Evolutionary conservation across 2,113 vertebrate species (phyloP).

Genomic region (Pipra filicauda): DNA sequence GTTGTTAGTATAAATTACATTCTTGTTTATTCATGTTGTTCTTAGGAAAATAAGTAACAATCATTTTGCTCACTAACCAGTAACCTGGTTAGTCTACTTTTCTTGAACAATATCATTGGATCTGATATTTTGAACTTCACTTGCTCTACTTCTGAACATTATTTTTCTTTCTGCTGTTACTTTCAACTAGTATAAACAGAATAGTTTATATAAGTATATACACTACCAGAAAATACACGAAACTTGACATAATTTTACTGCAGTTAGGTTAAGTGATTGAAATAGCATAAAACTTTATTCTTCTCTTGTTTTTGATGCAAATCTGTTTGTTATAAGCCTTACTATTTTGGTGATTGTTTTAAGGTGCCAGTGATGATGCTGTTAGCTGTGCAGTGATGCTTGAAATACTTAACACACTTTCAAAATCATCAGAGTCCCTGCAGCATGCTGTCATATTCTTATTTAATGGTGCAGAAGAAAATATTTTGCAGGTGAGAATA

Average conservation of each 20-base stretch:
- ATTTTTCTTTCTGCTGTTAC: neutral
- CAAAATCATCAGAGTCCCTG: constrained; percentile 82
- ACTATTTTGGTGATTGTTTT: neutral
- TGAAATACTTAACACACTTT: constrained; percentile 89
- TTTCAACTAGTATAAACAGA: neutral
- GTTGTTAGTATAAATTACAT: neutral
- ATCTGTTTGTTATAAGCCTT: neutral
- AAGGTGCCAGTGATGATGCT: constrained; percentile 97
- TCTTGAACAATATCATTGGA: neutral
- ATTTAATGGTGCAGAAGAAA: constrained; percentile 99
- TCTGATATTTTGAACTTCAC: neutral
- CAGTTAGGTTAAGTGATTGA: neutral
- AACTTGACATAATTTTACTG: neutral
- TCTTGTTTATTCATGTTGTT: neutral
- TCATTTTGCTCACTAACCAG: neutral
- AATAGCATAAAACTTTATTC: neutral
- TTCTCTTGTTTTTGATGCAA: neutral
- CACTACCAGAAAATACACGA: neutral
- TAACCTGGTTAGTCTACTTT: neutral
- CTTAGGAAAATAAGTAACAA: neutral
- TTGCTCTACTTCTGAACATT: neutral
- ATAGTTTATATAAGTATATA: neutral
- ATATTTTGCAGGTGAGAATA: constrained; percentile 87
- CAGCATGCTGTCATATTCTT: constrained; percentile 92
- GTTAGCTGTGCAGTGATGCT: constrained; percentile 98